Evolutionary conservation across 1,140 invertebrate species (phyloP), one percentile per base, ranked within the genome.

Genomic region (Manduca sexta): DNA sequence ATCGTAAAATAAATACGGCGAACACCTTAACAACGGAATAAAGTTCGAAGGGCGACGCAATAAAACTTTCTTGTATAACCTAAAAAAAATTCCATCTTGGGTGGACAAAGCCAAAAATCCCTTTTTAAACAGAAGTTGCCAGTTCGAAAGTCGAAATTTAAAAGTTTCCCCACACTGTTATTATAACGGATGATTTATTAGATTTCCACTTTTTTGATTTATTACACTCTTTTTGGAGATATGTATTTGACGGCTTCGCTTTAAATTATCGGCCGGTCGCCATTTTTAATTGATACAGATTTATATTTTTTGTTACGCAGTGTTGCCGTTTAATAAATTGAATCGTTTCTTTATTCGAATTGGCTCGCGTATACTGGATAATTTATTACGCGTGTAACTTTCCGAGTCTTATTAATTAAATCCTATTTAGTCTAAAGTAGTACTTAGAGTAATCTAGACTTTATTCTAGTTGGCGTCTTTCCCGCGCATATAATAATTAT

Each of bases 141-240:
- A 18, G 15, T 18, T 18, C 15, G 11, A 5, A 18, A 40, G 16
- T 16, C 38, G 16, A 40, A 17, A 40, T 16, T 10, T 40, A 10
- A 8, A 40, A 40, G 17, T 11, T 40, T 40, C 4, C 17, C 38
- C 38, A 40, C 38, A 40, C 13, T 40, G 38, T 40, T 18, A 15
- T 40, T 18, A 40, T 40, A 18, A 18, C 2, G 13, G 18, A 39
- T 40, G 38, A 40, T 40, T 40, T 40, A 40, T 40, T 40, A 13
- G 18, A 39, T 39, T n/a, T 17, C 14, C 16, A 17, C 16, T 37
- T 37, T 17, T 40, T 40, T 18, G 18, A 40, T 18, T 40, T 3
- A 39, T 3, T 39, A 16, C 18, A 3, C 7, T 14, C 7, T 37
- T 39, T 17, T 39, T 18, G 35, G 12, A 18, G 8, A n/a, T 8